Percentiles rank a stretch among this genome's conserved stretches.
phyloP scores from a whole-genome alignment of 2,113 vertebrate species.

The Nothoprocta perdicaria region DNA sequence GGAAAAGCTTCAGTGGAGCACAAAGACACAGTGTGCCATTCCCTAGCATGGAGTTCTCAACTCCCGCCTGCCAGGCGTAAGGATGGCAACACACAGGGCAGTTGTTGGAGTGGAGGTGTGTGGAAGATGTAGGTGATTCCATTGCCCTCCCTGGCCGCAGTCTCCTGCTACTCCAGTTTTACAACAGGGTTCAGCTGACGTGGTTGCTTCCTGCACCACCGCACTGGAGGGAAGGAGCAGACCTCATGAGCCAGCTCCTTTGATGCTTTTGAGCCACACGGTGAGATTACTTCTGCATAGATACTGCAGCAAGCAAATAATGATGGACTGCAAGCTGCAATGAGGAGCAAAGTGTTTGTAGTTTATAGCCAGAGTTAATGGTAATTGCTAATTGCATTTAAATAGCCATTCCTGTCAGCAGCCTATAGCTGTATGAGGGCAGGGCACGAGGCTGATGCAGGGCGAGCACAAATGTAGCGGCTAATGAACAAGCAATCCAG shows the following conservation, averaged over 20 bases:
- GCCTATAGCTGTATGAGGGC: not conserved
- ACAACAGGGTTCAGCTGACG: not conserved
- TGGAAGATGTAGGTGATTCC: not conserved
- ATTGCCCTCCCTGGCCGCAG: not conserved
- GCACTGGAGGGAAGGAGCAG: not conserved
- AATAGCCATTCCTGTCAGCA: constrained; percentile 9
- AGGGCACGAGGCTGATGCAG: not conserved
- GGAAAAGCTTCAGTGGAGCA: not conserved
- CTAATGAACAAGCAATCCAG: constrained; percentile 24
- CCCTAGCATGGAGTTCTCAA: not conserved
- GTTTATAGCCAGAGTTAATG: constrained; percentile 47
- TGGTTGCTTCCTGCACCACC: not conserved
- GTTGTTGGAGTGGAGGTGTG: not conserved
- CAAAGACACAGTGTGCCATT: not conserved
- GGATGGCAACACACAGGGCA: not conserved
- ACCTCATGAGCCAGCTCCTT: not conserved
- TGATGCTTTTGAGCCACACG: not conserved
- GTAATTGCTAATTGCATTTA: constrained; percentile 57
- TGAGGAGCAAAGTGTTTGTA: not conserved
- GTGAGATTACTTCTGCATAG: not conserved
- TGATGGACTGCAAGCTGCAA: constrained; percentile 29
- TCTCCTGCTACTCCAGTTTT: not conserved
- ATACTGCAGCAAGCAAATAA: constrained; percentile 14
- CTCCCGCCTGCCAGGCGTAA: not conserved
- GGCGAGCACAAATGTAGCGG: constrained; percentile 17